A percentile compares a stretch with the other conserved stretches of the same genome.
These are phyloP conservation scores for Leptopilina myrica DNA, from an alignment of 2,888 invertebrate genomes.

Conservation along the genomic window DNA sequence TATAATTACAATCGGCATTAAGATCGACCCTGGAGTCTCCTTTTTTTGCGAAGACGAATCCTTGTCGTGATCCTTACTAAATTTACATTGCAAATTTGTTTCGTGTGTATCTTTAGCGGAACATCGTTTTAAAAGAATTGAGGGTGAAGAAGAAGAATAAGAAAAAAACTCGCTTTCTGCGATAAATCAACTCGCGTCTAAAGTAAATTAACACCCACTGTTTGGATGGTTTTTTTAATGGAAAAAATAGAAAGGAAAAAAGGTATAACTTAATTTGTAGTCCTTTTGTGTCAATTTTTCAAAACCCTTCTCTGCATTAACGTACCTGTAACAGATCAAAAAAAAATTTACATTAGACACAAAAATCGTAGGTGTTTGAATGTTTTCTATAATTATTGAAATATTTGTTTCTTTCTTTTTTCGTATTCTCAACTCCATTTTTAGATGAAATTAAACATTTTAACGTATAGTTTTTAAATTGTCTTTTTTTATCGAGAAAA, in stretches of 20 bases:
- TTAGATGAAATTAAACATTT: background rate
- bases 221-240: background rate
- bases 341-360: conserved; percentile 3
- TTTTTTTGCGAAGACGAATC: conserved; percentile 1
- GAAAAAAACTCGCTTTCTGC: background rate
- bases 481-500: conserved; percentile 64
- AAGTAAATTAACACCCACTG: conserved; percentile 63
- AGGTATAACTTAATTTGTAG: background rate
- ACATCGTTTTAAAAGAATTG: background rate
- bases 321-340: conserved; percentile 37
- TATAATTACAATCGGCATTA: conserved; percentile 20
- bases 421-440: background rate
- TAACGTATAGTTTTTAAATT: background rate
- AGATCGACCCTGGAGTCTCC: background rate
- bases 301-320: background rate
- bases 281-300: background rate
- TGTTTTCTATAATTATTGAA: background rate
- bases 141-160: background rate
- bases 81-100: conserved; percentile 15
- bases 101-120: conserved; percentile 5
- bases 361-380: background rate
- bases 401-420: background rate
- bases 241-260: background rate
- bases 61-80: conserved; percentile 16
- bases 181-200: conserved; percentile 46